Conservation (phyloP, 2,797 vertebrate species). For the Poecile montanus region DNA sequence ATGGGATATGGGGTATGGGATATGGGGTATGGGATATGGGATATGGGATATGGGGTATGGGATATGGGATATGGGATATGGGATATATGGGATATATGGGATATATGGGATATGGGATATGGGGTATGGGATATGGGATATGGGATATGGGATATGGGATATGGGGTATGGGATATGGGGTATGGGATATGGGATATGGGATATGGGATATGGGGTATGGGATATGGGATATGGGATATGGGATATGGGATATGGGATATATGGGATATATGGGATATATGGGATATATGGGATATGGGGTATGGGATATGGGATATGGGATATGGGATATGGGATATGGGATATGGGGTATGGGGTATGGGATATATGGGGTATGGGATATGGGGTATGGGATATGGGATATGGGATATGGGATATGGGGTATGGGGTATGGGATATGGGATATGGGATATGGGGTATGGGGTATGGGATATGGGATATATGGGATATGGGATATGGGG, state of each 20-base stretch:
- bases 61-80: fast-evolving
- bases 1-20: fast-evolving
- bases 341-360: fast-evolving
- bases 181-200: background rate
- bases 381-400: too few relatives aligned
- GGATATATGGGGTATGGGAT: fast-evolving
- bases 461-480: background rate
- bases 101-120: too few relatives aligned
- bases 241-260: background rate
- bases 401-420: fast-evolving
- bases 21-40: fast-evolving
- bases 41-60: fast-evolving
- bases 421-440: fast-evolving
- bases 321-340: fast-evolving
- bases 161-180: too few relatives aligned
- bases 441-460: too few relatives aligned
- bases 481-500: background rate
- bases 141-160: too few relatives aligned
- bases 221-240: background rate
- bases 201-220: too few relatives aligned
- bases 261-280: background rate
- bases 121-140: too few relatives aligned
- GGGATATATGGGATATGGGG: fast-evolving
- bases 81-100: too few relatives aligned
- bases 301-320: fast-evolving